These are phyloP conservation scores for Oreortyx pictus DNA, from an alignment of 2,797 vertebrate species.

Conservation along the genomic window DNA sequence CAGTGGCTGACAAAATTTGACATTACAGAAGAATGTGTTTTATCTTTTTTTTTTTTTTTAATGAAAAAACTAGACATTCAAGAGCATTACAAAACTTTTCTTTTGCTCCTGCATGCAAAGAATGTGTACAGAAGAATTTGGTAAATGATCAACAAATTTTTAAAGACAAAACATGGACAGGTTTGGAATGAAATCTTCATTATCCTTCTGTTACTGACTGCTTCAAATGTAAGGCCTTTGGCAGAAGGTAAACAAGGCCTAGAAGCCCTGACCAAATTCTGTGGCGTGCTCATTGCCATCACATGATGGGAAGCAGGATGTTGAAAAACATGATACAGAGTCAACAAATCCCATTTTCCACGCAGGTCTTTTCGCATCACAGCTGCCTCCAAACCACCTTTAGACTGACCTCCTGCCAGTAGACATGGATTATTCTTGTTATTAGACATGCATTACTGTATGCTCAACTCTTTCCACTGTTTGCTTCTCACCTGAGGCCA, in stretches of 20 bases:
- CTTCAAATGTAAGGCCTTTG: not conserved
- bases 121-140: not conserved
- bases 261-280: not conserved
- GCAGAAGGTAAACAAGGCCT: too few relatives aligned
- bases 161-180: accelerated
- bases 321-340: not conserved
- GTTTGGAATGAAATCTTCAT: not conserved
- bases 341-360: not conserved
- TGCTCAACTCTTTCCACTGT: accelerated
- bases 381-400: accelerated
- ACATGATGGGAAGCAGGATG: accelerated
- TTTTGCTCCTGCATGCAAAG: not conserved
- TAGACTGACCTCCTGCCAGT: accelerated
- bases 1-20: not conserved
- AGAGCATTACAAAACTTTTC: not conserved
- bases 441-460: accelerated
- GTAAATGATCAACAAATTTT: not conserved
- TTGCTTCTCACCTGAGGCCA: not conserved
- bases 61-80: not conserved
- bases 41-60: not conserved
- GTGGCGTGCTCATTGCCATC: accelerated
- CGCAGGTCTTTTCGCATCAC: not conserved
- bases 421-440: accelerated
- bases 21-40: not conserved
- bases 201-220: not conserved